Conservation (phyloP, 2,888 invertebrate species). For the Druceiella hillmani region DNA sequence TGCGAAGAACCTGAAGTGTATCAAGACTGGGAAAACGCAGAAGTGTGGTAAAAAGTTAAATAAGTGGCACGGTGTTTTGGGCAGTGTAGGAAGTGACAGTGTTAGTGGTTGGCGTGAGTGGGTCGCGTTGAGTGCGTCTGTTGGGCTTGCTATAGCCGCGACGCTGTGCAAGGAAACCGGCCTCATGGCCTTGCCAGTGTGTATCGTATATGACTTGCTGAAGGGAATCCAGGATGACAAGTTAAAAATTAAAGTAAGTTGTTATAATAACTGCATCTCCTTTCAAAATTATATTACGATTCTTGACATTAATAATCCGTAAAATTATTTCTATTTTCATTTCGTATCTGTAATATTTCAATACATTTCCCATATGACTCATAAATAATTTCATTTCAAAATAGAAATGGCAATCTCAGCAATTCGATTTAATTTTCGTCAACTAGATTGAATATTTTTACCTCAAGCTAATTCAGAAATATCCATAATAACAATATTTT, state of each 20-base stretch:
- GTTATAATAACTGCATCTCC: no score
- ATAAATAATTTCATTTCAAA: no score
- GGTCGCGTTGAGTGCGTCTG: slow-evolving; percentile 56
- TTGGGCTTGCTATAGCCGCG: slow-evolving; percentile 68
- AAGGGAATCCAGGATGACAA: slow-evolving; percentile 46
- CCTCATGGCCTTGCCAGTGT: slow-evolving; percentile 84
- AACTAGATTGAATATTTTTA: no score
- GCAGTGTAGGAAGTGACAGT: slow-evolving; percentile 31
- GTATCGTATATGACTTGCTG: slow-evolving; percentile 81
- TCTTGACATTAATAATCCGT: no score
- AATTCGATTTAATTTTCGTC: no score
- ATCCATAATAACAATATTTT: no score
- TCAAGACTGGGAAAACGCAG: slow-evolving; percentile 9
- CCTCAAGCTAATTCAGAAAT: no score
- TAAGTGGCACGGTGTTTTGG: slow-evolving; percentile 5
- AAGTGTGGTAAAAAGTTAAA: slow-evolving; percentile 11
- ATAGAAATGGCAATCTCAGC: no score
- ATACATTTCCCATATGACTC: no score
- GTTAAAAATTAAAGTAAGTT: slow-evolving; percentile 52
- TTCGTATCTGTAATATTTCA: no score
- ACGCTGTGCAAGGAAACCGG: slow-evolving; percentile 96
- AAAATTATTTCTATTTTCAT: no score
- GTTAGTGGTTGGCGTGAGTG: slow-evolving; percentile 45
- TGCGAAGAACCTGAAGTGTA: slow-evolving; percentile 33
- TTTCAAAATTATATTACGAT: no score